Percentiles rank a stretch among this genome's conserved stretches.
phyloP scores from a whole-genome alignment of 2,888 invertebrate species.

The Tetanocera ferruginea region DNA sequence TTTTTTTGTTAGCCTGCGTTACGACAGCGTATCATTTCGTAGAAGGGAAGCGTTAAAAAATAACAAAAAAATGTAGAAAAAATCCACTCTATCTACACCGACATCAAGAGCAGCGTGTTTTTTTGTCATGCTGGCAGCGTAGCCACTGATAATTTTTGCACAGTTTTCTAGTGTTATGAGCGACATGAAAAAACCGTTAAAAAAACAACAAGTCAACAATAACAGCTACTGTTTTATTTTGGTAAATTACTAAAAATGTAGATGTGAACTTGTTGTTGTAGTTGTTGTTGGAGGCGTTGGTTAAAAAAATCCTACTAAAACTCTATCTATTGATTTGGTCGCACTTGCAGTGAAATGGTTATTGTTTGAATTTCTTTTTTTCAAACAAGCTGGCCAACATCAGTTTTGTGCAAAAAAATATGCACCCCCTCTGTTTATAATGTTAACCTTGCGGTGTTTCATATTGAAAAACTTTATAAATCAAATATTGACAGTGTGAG shows the following conservation, averaged over 20 bases:
- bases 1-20: too few relatives aligned
- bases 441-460: neutral
- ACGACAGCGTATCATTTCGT: neutral
- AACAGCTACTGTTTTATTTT: slow-evolving; percentile 1
- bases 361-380: too few relatives aligned
- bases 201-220: neutral
- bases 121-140: neutral
- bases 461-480: too few relatives aligned
- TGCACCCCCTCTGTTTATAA: neutral
- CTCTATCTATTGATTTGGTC: neutral
- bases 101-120: too few relatives aligned
- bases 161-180: slow-evolving; percentile 10
- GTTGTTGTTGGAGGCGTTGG: neutral
- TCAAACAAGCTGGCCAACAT: too few relatives aligned
- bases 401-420: too few relatives aligned
- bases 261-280: neutral
- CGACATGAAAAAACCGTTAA: neutral
- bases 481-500: too few relatives aligned
- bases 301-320: neutral
- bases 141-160: slow-evolving; percentile 5
- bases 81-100: too few relatives aligned
- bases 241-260: neutral
- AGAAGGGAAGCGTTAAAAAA: neutral
- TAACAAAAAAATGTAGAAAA: neutral
- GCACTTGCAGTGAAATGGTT: too few relatives aligned